Base-by-base conservation (phyloP, 1,140 invertebrate genomes). In the Lanistes nyassanus region DNA sequence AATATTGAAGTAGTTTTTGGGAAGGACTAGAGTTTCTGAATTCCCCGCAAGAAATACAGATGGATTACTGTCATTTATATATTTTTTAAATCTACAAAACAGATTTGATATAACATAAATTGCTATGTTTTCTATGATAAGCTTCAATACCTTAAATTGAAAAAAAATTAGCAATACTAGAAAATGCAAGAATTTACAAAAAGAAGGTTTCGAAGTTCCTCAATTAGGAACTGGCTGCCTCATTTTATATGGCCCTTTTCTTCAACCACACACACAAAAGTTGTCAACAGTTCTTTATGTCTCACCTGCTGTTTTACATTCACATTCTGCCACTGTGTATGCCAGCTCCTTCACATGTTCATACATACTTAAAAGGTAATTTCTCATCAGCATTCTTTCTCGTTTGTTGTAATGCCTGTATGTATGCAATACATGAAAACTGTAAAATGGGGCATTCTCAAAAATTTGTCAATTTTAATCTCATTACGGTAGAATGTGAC, bases 291-390 rank as follows among this genome's bases (percentile, higher is more conserved):
- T n/a, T n/a, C n/a, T n/a, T n/a, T n/a, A 47, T 47, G 19, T 19
- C 64, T 74, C 75, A 87, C 87, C 85, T 83, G 77, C 79, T 51
- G 67, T 58, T 66, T 79, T 83, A 5, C 80, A 77, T 67, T 88
- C 85, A 80, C 79, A 84, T 55, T 87, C 83, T 19, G 82, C 81
- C 13, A 86, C 81, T 3, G 87, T 80, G 70, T 81, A 79, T 9
- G 85, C 83, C 74, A 88, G 75, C 31, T 82, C 82, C 76, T 87
- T 87, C 6, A 85, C 82, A 76, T 88, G 87, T 55, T 87, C 83
- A 77, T 88, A 88, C 76, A 88, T 53, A 79, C 81, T 84, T 56
- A 84, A 79, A 58, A 88, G 73, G 71, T 85, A 88, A 60, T 87
- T 86, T 56, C 74, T 75, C 47, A 47, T 5, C 13, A 53, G 65